Evolutionary conservation across 92 coral and sea anemone species (phyloP).

Genomic region (Diadumene lineata): DNA sequence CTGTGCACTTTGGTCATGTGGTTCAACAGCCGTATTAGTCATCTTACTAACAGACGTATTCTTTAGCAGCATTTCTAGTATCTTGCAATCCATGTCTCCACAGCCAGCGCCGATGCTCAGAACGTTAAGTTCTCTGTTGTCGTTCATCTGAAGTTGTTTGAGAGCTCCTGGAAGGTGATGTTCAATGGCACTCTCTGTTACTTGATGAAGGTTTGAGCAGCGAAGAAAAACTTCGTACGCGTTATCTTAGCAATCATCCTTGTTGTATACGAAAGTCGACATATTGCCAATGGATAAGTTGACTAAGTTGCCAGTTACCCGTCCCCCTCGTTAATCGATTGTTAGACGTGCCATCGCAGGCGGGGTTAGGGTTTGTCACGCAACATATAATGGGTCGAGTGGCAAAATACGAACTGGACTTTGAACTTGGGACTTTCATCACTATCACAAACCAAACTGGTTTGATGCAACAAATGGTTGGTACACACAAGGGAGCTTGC

Average conservation of each 20-base stretch:
- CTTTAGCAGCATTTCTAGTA: neutral
- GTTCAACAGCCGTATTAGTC: neutral
- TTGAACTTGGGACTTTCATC: too few species aligned
- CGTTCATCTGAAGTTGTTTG: neutral
- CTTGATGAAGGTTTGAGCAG: neutral
- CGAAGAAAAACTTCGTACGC: neutral
- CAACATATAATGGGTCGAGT: too few species aligned
- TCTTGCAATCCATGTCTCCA: neutral
- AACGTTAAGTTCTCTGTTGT: neutral
- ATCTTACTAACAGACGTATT: neutral
- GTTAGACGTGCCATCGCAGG: too few species aligned
- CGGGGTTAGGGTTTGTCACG: too few species aligned
- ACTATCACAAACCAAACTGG: too few species aligned
- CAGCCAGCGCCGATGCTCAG: constrained; percentile 6
- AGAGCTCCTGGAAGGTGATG: neutral
- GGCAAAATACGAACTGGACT: too few species aligned
- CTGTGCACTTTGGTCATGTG: neutral
- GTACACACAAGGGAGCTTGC: too few species aligned
- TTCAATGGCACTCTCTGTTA: neutral
- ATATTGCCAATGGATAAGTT: too few species aligned
- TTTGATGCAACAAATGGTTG: too few species aligned
- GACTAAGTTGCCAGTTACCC: too few species aligned
- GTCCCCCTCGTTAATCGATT: too few species aligned
- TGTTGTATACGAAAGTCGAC: neutral
- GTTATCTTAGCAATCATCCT: neutral